phyloP scores from a whole-genome alignment of 2,888 invertebrate genomes.

The Epistrophella euchroma region DNA sequence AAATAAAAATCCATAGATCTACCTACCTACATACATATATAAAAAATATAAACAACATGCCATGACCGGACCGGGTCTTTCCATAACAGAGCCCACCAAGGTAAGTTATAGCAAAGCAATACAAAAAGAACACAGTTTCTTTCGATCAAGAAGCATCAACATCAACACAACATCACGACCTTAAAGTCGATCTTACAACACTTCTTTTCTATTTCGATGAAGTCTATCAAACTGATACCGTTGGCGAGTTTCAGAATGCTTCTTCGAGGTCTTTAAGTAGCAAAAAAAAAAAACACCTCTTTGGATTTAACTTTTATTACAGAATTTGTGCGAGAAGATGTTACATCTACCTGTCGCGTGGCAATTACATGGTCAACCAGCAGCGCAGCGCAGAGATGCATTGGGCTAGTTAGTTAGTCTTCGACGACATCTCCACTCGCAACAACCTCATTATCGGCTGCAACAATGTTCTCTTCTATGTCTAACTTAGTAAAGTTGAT shows the following conservation, averaged over 20 bases:
- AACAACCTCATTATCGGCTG: conserved; percentile 22
- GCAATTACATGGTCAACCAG: conserved; percentile 66
- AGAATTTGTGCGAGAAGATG: conserved; percentile 38
- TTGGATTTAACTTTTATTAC: conserved; percentile 32
- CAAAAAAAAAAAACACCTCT: conserved; percentile 20
- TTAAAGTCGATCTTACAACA: conserved; percentile 31
- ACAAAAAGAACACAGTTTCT: conserved; percentile 22
- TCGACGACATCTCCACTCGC: conserved; percentile 15
- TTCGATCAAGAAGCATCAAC: conserved; percentile 1
- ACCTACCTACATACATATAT: too few species aligned
- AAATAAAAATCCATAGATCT: conserved; percentile 50
- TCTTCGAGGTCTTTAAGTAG: background rate
- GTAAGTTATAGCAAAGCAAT: background rate
- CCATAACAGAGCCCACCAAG: conserved; percentile 57
- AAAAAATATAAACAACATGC: conserved; percentile 50
- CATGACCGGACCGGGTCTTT: conserved; percentile 57
- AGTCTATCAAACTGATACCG: conserved; percentile 24
- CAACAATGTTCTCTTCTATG: conserved; percentile 21
- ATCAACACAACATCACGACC: conserved; percentile 9
- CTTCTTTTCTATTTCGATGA: conserved; percentile 18
- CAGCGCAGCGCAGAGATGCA: background rate
- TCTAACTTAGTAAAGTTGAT: background rate
- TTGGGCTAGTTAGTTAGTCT: conserved; percentile 25
- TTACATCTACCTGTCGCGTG: conserved; percentile 54
- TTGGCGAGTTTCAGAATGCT: conserved; percentile 49